Evolutionary conservation across 1,140 invertebrate genomes (phyloP), one percentile per base, ranked within the genome.

Genomic region (Mycetomoellerius zeteki): DNA sequence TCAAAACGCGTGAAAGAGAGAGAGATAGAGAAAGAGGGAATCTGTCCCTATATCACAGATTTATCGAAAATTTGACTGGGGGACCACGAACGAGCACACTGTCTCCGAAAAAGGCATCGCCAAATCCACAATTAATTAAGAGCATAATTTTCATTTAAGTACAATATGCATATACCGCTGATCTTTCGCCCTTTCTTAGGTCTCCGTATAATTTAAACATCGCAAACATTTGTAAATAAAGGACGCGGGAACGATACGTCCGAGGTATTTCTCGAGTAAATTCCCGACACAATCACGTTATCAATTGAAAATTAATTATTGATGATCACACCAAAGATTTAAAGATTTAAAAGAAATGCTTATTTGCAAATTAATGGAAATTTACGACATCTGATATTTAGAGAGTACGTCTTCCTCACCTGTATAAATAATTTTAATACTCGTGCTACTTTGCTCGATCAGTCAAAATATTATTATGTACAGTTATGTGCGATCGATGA

Each of bases 31-130:
- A 81, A 33, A 69, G 30, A 37, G 93, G 92, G 37, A 3, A 43
- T 92, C 87, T 93, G 93, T 92, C 88, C 84, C 93, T 93, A 95
- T 95, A 95, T 95, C 94, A 95, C 94, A 95, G 94, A 94, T 94
- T 94, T 93, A 91, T 92, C 89, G 27, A 94, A 93, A 90, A 91
- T 92, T 94, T 50, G 89, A 81, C 88, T 78, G 88, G 78, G 89
- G 12, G 78, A 88, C 90, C 89, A 92, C 92, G 85, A 92, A 62
- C 10, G n/a, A 54, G 71, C 62, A 86, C 54, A 27, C 50, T 62
- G 64, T 89, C 64, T 67, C 43, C 33, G 86, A 88, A 62, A 86
- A 24, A 73, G 62, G 27, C 10, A n/a, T 76, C 67, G 56, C 69
- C 71, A 80, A 47, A 19, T 72, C 71, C 64, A 72, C 52, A 67